Conservation (phyloP, 2,113 vertebrate species). For the Trogon surrucura region DNA sequence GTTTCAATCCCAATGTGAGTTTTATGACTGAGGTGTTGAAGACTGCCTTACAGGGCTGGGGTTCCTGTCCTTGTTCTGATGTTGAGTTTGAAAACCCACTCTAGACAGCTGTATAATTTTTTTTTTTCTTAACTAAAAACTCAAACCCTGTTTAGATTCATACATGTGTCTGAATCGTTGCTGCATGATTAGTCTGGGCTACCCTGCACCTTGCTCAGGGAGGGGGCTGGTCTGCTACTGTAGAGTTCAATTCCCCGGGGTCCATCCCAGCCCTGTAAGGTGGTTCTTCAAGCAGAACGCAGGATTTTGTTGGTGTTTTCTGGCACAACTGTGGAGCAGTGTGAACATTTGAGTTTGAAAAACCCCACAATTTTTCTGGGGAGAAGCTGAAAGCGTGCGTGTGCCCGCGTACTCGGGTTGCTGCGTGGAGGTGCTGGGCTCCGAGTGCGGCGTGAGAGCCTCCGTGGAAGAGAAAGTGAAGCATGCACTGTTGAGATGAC, state of each 20-base stretch:
- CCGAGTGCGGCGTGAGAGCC: constrained; percentile 1
- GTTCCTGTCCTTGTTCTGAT: rapidly evolving
- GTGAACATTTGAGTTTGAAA: background rate
- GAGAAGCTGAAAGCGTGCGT: background rate
- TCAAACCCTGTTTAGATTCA: background rate
- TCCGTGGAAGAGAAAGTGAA: constrained; percentile 57
- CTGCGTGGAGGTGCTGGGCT: background rate
- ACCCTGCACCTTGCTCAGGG: background rate
- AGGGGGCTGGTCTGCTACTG: background rate
- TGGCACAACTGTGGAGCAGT: background rate
- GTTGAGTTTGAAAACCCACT: background rate
- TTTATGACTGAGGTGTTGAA: background rate
- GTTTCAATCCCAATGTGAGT: background rate
- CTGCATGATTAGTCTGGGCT: background rate
- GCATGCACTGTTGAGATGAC: constrained; percentile 6
- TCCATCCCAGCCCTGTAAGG: background rate
- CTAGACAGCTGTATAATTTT: background rate
- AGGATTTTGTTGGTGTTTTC: background rate
- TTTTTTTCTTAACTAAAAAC: background rate
- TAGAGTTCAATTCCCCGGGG: background rate
- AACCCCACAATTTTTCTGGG: background rate
- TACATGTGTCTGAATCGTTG: background rate
- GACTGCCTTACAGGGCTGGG: background rate
- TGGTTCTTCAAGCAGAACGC: background rate
- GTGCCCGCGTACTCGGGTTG: background rate